Evolutionary conservation across 2,113 vertebrate species (phyloP).

Genomic region (Elaphurus davidianus): DNA sequence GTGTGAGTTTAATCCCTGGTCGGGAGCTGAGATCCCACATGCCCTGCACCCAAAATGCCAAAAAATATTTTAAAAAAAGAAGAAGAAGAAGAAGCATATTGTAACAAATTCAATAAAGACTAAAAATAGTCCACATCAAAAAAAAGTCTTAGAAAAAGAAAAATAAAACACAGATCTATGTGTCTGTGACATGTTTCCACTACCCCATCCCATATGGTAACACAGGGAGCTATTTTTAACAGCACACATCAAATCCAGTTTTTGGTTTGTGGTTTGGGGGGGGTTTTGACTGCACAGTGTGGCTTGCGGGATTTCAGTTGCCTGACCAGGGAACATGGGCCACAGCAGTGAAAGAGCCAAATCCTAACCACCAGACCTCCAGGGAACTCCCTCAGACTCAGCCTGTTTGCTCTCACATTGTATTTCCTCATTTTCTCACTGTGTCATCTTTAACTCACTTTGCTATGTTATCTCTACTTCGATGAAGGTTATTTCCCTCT

Average conservation of each 20-base stretch:
- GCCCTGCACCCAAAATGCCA: neutral
- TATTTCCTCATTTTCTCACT: rapidly evolving
- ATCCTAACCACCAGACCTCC: neutral
- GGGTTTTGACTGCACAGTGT: neutral
- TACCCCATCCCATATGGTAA: rapidly evolving
- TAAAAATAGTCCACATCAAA: neutral
- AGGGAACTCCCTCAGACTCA: neutral
- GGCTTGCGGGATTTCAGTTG: neutral
- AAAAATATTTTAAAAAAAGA: neutral
- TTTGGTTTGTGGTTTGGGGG: neutral
- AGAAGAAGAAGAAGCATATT: neutral
- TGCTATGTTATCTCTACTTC: rapidly evolving
- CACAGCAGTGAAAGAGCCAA: neutral
- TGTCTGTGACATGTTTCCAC: rapidly evolving
- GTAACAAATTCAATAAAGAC: neutral
- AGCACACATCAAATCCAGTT: neutral
- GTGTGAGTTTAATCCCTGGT: neutral
- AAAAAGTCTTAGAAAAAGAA: neutral
- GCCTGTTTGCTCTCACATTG: rapidly evolving
- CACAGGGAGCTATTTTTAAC: no score
- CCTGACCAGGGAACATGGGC: neutral
- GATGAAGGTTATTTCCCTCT: neutral
- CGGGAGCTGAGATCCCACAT: neutral
- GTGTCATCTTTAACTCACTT: neutral
- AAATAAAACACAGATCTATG: neutral